These are phyloP conservation scores for Oreochromis spilurus DNA, from an alignment of 2,113 vertebrate species.

Conservation along the genomic window DNA sequence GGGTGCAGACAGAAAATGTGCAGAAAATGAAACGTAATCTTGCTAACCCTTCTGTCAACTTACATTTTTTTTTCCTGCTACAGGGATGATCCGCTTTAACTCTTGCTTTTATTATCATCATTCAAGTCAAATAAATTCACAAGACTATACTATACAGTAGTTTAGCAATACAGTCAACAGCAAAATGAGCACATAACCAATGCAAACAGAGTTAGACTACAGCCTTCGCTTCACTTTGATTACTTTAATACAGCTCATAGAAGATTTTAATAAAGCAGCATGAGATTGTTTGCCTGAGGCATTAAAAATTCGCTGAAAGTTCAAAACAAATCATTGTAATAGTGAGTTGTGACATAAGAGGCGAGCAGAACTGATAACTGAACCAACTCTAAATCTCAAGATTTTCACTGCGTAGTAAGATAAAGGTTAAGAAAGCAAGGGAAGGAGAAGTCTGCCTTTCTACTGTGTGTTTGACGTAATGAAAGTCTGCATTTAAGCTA, in stretches of 20 bases:
- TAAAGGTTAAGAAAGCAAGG: neutral
- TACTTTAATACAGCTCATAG: neutral
- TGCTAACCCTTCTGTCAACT: neutral
- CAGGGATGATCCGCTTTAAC: neutral
- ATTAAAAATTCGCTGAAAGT: neutral
- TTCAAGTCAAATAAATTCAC: neutral
- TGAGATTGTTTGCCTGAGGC: neutral
- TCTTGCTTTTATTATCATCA: neutral
- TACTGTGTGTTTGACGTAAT: neutral
- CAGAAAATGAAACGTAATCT: neutral
- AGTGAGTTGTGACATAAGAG: neutral
- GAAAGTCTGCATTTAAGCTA: neutral
- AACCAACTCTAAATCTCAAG: neutral
- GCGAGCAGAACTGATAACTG: neutral
- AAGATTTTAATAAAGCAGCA: neutral
- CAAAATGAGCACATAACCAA: neutral
- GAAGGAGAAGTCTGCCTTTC: neutral
- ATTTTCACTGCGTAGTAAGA: neutral
- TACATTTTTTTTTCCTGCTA: neutral
- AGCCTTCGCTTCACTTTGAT: neutral
- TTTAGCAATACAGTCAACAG: neutral
- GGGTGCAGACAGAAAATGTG: neutral
- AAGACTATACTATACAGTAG: neutral
- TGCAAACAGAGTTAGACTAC: neutral
- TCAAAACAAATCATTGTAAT: neutral